Conservation (phyloP, 2,797 vertebrate species). For the Pygocentrus nattereri region DNA sequence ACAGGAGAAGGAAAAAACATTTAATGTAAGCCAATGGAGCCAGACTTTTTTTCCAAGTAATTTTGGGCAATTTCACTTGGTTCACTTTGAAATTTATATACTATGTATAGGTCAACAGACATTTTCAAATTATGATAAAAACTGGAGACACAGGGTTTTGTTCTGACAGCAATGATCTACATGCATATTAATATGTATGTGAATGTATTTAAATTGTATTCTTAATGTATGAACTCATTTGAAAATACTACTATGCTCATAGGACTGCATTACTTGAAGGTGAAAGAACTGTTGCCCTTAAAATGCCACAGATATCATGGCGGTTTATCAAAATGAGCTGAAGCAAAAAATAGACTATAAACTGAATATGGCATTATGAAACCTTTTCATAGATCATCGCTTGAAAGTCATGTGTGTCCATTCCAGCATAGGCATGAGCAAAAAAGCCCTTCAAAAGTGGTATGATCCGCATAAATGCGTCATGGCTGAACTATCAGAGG, state of each 20-base stretch:
- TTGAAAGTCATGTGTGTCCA: constrained; percentile 14
- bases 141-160: too few relatives aligned
- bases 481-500: constrained; percentile 42
- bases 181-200: too few relatives aligned
- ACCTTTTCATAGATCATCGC: constrained; percentile 26
- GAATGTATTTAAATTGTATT: not conserved
- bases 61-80: too few relatives aligned
- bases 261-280: constrained; percentile 39
- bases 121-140: too few relatives aligned
- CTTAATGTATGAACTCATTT: constrained; percentile 22
- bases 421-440: constrained; percentile 23
- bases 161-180: too few relatives aligned
- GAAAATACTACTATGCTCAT: constrained; percentile 28
- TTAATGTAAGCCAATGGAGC: too few relatives aligned
- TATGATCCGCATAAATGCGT: constrained; percentile 44
- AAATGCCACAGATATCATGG: not conserved
- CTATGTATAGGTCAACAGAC: too few relatives aligned
- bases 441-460: constrained; percentile 18
- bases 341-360: not conserved
- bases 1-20: too few relatives aligned
- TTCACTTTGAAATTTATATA: too few relatives aligned
- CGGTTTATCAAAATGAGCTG: constrained; percentile 19
- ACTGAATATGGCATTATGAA: constrained; percentile 22
- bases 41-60: too few relatives aligned
- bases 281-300: constrained; percentile 30